Conservation (phyloP, 2,113 vertebrate species). For the Cettia cetti region DNA sequence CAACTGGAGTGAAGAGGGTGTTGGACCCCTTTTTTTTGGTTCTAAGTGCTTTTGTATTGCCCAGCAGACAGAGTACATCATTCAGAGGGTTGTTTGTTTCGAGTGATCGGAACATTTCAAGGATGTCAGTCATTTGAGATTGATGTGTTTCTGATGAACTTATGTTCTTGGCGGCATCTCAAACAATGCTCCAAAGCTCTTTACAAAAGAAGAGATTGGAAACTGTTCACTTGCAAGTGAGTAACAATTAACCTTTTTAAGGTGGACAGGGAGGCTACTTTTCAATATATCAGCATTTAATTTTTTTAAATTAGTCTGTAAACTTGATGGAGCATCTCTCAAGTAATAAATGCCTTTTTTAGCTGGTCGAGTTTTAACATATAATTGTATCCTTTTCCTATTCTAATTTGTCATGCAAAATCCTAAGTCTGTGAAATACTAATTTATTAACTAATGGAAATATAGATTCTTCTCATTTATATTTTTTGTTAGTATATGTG, state of each 20-base stretch:
- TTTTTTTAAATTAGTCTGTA: neutral
- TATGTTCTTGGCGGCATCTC: neutral
- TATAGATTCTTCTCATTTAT: neutral
- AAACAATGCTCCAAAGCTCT: neutral
- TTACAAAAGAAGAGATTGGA: neutral
- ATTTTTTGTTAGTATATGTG: fast-evolving
- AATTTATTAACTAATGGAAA: neutral
- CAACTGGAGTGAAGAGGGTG: neutral
- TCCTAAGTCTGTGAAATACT: neutral
- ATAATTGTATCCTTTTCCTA: neutral
- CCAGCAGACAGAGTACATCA: neutral
- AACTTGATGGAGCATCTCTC: neutral
- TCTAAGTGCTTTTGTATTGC: neutral
- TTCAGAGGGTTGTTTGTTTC: neutral
- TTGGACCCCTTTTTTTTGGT: neutral
- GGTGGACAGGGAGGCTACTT: neutral
- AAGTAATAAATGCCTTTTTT: neutral
- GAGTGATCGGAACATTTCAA: neutral
- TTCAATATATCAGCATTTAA: neutral
- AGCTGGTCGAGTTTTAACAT: neutral
- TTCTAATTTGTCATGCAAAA: neutral
- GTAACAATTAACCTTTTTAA: neutral
- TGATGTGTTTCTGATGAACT: neutral
- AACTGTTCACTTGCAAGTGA: neutral
- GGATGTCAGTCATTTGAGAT: neutral